phyloP scores from a whole-genome alignment of 2,113 vertebrate genomes.

The Entelurus aequoreus region DNA sequence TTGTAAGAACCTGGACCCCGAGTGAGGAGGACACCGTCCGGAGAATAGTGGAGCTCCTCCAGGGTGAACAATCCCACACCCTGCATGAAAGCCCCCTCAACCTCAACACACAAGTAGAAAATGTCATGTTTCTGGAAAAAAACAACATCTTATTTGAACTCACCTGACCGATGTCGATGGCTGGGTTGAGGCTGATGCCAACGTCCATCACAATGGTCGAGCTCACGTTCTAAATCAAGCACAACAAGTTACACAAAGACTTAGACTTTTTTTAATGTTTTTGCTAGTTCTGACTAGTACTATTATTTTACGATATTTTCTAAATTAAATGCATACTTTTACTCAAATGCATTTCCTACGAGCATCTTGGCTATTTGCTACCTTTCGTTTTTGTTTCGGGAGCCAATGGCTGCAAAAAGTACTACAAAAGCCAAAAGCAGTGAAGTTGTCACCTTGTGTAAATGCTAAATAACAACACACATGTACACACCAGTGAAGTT shows the following conservation, averaged over 20 bases:
- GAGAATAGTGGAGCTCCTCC: conserved; percentile 91
- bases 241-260: background rate
- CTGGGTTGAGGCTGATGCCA: conserved; percentile 90
- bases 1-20: conserved; percentile 94
- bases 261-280: too few relatives aligned
- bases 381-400: too few relatives aligned
- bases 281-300: too few relatives aligned
- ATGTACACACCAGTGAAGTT: too few relatives aligned
- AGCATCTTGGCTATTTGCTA: too few relatives aligned
- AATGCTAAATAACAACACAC: too few relatives aligned
- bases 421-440: too few relatives aligned
- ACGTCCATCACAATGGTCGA: conserved; percentile 97
- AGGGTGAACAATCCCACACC: conserved; percentile 91
- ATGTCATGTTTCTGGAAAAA: background rate
- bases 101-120: conserved; percentile 57
- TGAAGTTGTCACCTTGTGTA: too few relatives aligned
- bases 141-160: background rate
- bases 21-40: conserved; percentile 80
- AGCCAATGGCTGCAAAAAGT: too few relatives aligned
- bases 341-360: too few relatives aligned
- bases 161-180: conserved; percentile 95
- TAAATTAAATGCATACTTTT: too few relatives aligned
- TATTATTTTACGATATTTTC: too few relatives aligned
- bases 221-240: conserved; percentile 78
- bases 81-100: conserved; percentile 92